A percentile compares a stretch with the other conserved stretches of the same genome.
Conservation (phyloP, 2,113 vertebrate genomes). For the Columbina picui region DNA sequence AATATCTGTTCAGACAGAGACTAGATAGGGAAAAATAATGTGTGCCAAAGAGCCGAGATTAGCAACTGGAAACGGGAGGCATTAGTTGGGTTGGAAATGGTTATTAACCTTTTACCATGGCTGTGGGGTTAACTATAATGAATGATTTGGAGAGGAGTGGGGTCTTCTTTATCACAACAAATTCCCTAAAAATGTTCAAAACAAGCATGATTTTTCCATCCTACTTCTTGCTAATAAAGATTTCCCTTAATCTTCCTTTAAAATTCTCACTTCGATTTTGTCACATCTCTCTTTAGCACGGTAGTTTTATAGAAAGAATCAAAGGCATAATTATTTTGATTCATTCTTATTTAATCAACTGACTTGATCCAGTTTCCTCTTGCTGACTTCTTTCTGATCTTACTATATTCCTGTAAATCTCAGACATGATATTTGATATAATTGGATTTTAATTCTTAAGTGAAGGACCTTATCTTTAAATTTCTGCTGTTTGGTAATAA, state of each 20-base stretch:
- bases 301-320: not conserved
- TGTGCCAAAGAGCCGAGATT: not conserved
- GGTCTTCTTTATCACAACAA: not conserved
- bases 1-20: not conserved
- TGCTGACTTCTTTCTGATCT: not conserved
- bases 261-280: not conserved
- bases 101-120: not conserved
- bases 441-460: not conserved
- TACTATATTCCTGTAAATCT: not conserved
- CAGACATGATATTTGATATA: not conserved
- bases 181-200: not conserved
- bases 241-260: not conserved
- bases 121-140: not conserved
- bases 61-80: not conserved
- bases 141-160: not conserved
- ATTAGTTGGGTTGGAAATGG: not conserved
- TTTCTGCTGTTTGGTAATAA: not conserved
- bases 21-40: not conserved
- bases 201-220: not conserved
- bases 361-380: slow-evolving; percentile 12
- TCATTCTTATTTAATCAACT: slow-evolving; percentile 8
- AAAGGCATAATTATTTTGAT: not conserved
- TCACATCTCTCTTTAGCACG: not conserved
- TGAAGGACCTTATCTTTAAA: not conserved
- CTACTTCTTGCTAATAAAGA: not conserved